Evolutionary conservation across 2,797 vertebrate species (phyloP).

Genomic region (Sandelia bainsii): DNA sequence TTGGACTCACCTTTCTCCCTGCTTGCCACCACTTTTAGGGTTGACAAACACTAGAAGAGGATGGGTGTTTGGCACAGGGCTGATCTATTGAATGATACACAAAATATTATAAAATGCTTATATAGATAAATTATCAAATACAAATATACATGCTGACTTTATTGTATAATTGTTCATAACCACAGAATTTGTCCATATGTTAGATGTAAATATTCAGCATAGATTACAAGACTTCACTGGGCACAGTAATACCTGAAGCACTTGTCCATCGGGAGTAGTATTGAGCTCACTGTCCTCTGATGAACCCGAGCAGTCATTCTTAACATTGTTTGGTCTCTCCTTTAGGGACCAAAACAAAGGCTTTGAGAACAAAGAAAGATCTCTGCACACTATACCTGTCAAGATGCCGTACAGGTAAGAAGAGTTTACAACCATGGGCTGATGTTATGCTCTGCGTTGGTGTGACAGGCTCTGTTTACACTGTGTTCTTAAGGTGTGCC

Average conservation of each 20-base stretch:
- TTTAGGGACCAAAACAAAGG: slow-evolving; percentile 56
- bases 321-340: slow-evolving; percentile 88
- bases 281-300: slow-evolving; percentile 84
- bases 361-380: slow-evolving; percentile 15
- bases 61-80: slow-evolving; percentile 88
- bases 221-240: background rate
- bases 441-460: slow-evolving; percentile 39
- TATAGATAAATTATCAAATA: background rate
- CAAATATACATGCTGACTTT: background rate
- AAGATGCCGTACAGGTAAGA: slow-evolving; percentile 30
- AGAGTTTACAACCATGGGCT: slow-evolving; percentile 16
- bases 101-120: background rate
- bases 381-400: slow-evolving; percentile 1
- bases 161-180: background rate
- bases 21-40: slow-evolving; percentile 95
- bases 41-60: slow-evolving; percentile 96
- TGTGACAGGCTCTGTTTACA: slow-evolving; percentile 36
- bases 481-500: slow-evolving; percentile 23
- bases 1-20: slow-evolving; percentile 90
- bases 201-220: background rate
- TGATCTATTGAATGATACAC: slow-evolving; percentile 81
- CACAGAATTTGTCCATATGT: background rate
- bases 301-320: slow-evolving; percentile 75
- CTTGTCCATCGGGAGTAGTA: slow-evolving; percentile 90
- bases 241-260: slow-evolving; percentile 85